These are phyloP conservation scores for Drosophila mayri DNA, from an alignment of 1,140 invertebrate species.

Conservation along the genomic window DNA sequence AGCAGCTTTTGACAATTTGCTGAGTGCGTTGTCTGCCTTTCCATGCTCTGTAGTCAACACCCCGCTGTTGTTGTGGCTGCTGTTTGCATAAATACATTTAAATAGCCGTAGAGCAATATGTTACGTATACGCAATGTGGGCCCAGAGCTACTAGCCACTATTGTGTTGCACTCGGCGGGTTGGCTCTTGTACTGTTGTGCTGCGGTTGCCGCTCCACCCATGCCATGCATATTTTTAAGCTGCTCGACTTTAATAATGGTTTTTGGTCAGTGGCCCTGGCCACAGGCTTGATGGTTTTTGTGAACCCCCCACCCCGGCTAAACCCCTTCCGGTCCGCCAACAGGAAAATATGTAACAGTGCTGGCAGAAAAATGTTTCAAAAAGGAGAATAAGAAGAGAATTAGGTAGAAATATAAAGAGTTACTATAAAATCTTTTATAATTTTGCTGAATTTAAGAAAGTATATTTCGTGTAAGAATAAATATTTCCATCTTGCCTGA, in stretches of 20 bases:
- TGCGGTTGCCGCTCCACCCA: constrained; percentile 52
- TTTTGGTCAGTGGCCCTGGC: constrained; percentile 68
- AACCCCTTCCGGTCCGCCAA: constrained; percentile 11
- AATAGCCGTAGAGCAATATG: constrained; percentile 74
- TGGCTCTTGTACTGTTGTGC: constrained; percentile 11
- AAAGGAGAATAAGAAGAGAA: neutral
- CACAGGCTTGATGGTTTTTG: constrained; percentile 59
- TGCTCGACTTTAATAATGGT: constrained; percentile 78
- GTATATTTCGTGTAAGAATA: neutral
- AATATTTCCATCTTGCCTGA: accelerated
- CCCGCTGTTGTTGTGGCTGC: constrained; percentile 33
- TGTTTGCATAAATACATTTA: constrained; percentile 81
- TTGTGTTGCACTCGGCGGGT: constrained; percentile 3
- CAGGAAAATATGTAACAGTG: constrained; percentile 6
- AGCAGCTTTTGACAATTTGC: constrained; percentile 82
- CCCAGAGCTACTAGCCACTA: constrained; percentile 34
- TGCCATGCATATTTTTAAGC: constrained; percentile 75
- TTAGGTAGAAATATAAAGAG: neutral
- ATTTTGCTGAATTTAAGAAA: neutral
- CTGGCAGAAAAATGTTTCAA: neutral
- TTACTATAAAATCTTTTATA: neutral
- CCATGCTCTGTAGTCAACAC: constrained; percentile 34
- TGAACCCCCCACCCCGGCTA: constrained; percentile 19
- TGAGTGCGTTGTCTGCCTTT: constrained; percentile 53
- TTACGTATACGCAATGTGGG: constrained; percentile 74